Evolutionary conservation across 2,113 vertebrate species (phyloP).

Genomic region (Struthidea cinerea): DNA sequence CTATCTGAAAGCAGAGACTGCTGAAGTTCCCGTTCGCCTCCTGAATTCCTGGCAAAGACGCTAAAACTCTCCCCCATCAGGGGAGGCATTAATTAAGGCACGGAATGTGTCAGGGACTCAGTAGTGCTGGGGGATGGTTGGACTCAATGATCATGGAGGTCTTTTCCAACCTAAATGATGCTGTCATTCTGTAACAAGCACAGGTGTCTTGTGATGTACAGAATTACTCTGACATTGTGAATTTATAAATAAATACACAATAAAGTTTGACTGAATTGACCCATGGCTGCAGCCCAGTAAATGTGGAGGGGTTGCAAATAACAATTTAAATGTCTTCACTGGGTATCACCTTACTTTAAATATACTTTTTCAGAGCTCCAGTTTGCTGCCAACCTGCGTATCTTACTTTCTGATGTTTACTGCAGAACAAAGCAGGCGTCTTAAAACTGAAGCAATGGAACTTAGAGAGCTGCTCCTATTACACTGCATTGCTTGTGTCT

Average conservation of each 20-base stretch:
- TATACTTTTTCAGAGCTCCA: not conserved
- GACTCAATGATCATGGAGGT: accelerated
- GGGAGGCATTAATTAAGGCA: too few relatives aligned
- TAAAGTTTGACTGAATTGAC: not conserved
- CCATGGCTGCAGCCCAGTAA: not conserved
- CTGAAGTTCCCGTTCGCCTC: too few relatives aligned
- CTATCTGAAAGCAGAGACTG: too few relatives aligned
- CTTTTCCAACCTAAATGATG: not conserved
- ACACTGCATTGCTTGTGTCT: not conserved
- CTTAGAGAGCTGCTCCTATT: not conserved
- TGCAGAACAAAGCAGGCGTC: not conserved
- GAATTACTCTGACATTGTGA: not conserved
- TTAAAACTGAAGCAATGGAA: not conserved
- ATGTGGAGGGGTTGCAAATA: not conserved
- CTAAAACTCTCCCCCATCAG: too few relatives aligned
- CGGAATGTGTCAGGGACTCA: too few relatives aligned
- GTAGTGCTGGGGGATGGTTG: not conserved
- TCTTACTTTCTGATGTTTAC: not conserved
- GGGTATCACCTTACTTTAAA: not conserved
- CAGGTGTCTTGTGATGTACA: not conserved
- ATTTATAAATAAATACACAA: not conserved
- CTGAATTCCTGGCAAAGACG: too few relatives aligned
- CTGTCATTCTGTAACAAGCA: accelerated
- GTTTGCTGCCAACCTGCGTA: not conserved
- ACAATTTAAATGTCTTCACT: not conserved